These are phyloP conservation scores for Nemotelus pantherinus DNA, from an alignment of 2,888 invertebrate species.

Conservation along the genomic window DNA sequence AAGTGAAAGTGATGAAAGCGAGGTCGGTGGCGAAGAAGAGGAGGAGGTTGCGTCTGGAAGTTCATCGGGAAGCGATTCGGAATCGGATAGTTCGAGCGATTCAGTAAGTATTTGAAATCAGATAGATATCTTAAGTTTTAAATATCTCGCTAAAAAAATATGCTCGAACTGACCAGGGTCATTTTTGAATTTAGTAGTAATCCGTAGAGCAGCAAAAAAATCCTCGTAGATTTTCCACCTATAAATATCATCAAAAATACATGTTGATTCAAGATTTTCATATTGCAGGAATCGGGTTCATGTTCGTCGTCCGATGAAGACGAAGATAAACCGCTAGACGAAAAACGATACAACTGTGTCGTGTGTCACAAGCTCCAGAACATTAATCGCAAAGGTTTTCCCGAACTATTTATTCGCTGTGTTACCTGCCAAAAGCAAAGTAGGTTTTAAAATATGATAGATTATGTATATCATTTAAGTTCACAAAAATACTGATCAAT, in stretches of 20 bases:
- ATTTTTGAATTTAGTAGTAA: too few relatives aligned
- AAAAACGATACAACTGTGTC: conserved; percentile 66
- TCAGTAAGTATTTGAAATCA: conserved; percentile 48
- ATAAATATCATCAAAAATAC: too few relatives aligned
- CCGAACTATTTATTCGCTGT: conserved; percentile 72
- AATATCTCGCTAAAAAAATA: not conserved
- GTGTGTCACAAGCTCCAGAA: conserved; percentile 69
- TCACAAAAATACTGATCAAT: not conserved
- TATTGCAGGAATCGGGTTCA: conserved; percentile 52
- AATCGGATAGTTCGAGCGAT: conserved; percentile 50
- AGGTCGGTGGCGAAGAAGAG: conserved; percentile 57
- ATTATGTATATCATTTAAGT: not conserved
- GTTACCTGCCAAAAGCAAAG: conserved; percentile 69
- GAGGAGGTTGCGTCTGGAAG: conserved; percentile 52
- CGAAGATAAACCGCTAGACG: conserved; percentile 59
- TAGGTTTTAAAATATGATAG: conserved; percentile 58
- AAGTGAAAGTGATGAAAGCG: conserved; percentile 61
- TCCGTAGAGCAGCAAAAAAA: too few relatives aligned
- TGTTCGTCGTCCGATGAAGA: conserved; percentile 54
- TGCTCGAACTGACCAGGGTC: not conserved
- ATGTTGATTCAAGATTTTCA: not conserved
- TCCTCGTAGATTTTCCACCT: too few relatives aligned
- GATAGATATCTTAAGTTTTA: not conserved
- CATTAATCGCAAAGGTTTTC: conserved; percentile 69
- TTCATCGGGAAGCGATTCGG: conserved; percentile 51